Evolutionary conservation across 2,113 vertebrate genomes (phyloP), one percentile per base, ranked within the genome.

Genomic region (Crocuta crocuta): DNA sequence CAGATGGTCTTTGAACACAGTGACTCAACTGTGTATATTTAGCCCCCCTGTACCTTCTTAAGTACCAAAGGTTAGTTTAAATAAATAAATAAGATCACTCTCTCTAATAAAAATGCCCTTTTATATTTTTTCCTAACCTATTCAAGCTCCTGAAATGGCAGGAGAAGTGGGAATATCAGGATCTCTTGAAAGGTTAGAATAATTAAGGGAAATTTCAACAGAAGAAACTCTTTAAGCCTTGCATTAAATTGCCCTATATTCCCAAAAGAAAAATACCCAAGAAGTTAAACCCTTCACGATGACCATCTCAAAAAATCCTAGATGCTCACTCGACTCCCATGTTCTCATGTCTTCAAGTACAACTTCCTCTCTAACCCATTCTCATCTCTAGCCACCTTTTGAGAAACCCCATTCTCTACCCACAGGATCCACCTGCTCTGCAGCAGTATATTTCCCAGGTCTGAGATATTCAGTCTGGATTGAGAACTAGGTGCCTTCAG

Each of bases 161-260:
- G 11, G 50, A 86, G 33, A 95, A 71, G 31, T 39, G 7, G 43
- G 26, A 96, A 89, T 95, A 58, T 65, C 50, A 81, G 58, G 96
- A 87, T 93, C 80, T 84, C 65, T 33, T 92, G 24, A 95, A 94
- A 96, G 39, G 26, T 92, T 94, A 89, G 31, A 94, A 79, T 95
- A 97, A 95, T 94, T 90, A 92, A 92, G 68, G 45, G 33, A 93
- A 90, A 86, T 74, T 80, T 92, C 50, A 94, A 94, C 31, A 65
- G 74, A 92, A 96, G 33, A 35, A 92, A 55, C 35, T 65, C 83
- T 91, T 94, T 90, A 96, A 94, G 50, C 10, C 10, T 90, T 90
- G 21, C 7, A 33, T 50, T 92, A 88, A 65, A 53, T 50, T 55
- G 50, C 81, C 58, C 79, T 92, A 55, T 39, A 61, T 70, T 89